Evolutionary conservation across 2,797 vertebrate genomes (phyloP), one percentile per base, ranked within the genome.

Genomic region (Champsocephalus gunnari): DNA sequence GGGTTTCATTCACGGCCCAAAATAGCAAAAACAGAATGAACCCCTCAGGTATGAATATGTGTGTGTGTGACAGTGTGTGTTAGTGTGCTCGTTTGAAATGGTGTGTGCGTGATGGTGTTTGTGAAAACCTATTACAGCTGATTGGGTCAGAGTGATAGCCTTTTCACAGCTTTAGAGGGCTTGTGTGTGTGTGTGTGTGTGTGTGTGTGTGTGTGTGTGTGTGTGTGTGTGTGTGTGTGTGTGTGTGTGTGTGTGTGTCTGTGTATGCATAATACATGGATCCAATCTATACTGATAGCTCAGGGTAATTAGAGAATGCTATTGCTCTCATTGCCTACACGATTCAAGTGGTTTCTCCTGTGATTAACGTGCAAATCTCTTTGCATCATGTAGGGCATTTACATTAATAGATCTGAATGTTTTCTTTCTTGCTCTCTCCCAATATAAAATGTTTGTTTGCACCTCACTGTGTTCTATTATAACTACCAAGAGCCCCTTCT

Each of bases 261-360:
- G 19, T 66, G 48, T 66, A 44, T 79, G 66, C 58, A 83, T 85
- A 79, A 82, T 73, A 72, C 67, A 88, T 80, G 75, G 73, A 50
- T 81, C 61, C 67, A 56, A 83, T 87, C 77, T 82, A 58, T 72
- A 63, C 47, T 60, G 62, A 87, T 87, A 63, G 81, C 75, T 65
- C 65, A 10, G 55, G 81, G 77, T 89, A 88, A 87, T 91, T 88
- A 85, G 72, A 86, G 88, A 89, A 87, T 81, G 68, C 73, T 61
- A 62, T 77, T 76, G 49, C 60, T 48, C 79, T 65, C 49, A 86
- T 86, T 80, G 55, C 73, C 66, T 32, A 71, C 79, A 88, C 75
- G 50, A 81, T 69, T 72, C 70, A 83, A 80, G 87, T 86, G 83
- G 79, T 55, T 80, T 74, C 77, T 84, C 53, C 53, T 60, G 77